Percentiles rank a stretch among this genome's conserved stretches.
Evolutionary conservation across 2,797 vertebrate species (phyloP).

Genomic region (Ptychobarbus kaznakovi): DNA sequence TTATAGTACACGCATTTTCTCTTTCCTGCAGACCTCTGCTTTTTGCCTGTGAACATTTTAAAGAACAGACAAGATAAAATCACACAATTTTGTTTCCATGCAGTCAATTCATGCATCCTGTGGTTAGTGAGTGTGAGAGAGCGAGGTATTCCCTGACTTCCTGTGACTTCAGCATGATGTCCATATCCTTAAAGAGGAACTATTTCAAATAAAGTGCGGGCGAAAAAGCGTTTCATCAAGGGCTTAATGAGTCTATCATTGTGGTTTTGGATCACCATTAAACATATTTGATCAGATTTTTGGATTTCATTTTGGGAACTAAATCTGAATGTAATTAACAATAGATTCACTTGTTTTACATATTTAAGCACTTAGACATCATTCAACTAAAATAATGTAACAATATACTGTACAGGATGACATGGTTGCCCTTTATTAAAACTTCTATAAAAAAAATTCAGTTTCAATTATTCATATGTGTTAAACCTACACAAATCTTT

Average conservation of each 20-base stretch:
- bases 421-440: no score
- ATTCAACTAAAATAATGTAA: neutral
- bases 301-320: neutral
- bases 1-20: constrained; percentile 2
- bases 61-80: neutral
- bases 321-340: neutral
- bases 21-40: neutral
- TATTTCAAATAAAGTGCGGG: neutral
- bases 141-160: neutral
- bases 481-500: no score
- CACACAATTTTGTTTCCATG: neutral
- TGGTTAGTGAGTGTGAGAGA: neutral
- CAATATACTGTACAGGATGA: neutral
- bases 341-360: neutral
- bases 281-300: neutral
- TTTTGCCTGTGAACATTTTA: neutral
- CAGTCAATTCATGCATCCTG: neutral
- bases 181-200: neutral
- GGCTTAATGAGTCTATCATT: neutral
- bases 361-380: neutral
- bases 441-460: no score
- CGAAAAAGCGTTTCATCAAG: neutral
- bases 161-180: neutral
- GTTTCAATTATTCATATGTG: no score
- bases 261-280: neutral